Evolutionary conservation across 2,888 invertebrate species (phyloP).

Genomic region (Diogma glabrata): DNA sequence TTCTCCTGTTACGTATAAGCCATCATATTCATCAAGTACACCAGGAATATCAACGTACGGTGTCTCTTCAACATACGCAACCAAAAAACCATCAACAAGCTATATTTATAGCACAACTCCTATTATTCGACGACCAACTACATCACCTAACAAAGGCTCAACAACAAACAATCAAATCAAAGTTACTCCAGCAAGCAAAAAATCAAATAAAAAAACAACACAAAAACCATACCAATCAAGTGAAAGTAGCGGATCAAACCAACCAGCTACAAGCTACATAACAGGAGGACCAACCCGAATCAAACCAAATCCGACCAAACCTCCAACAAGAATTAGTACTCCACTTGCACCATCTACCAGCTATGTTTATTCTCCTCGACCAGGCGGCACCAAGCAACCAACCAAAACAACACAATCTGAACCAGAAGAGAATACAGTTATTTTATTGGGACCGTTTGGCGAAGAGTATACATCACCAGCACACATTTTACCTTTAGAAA

Average conservation of each 20-base stretch:
- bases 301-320: conserved; percentile 20
- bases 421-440: not conserved
- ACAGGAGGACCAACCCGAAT: conserved; percentile 18
- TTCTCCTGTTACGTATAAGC: not conserved
- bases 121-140: conserved; percentile 11
- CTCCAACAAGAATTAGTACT: conserved; percentile 17
- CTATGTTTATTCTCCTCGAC: conserved; percentile 36
- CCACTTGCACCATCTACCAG: conserved; percentile 38
- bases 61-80: conserved; percentile 14
- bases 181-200: conserved; percentile 12
- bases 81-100: conserved; percentile 34
- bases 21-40: not conserved
- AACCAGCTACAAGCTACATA: conserved; percentile 12
- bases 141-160: not conserved
- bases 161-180: conserved; percentile 12
- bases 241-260: no score
- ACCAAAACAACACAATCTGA: conserved; percentile 28
- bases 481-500: not conserved
- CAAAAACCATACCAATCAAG: no score
- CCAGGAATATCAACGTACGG: conserved; percentile 9
- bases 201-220: conserved; percentile 12
- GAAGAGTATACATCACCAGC: not conserved
- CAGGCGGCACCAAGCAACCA: conserved; percentile 42
- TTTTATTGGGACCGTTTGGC: not conserved
- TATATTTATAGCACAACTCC: conserved; percentile 36